Conservation (phyloP, 2,113 vertebrate genomes). For the Charadrius vociferus region DNA sequence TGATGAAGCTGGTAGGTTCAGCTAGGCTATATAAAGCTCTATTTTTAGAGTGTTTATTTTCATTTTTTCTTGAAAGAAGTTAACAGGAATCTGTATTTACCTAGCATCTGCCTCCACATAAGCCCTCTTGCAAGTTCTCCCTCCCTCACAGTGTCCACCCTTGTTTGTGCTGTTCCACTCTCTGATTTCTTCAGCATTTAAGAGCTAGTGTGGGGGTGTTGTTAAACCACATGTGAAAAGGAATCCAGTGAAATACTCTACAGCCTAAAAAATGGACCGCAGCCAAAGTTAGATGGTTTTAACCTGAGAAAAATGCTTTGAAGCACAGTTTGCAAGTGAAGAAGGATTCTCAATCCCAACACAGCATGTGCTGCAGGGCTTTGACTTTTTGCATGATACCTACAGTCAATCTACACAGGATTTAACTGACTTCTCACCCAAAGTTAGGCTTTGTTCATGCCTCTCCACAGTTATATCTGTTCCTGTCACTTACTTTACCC, state of each 20-base stretch:
- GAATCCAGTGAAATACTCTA: background rate
- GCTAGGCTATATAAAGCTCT: background rate
- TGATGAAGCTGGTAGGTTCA: background rate
- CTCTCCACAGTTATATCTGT: background rate
- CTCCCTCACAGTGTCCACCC: background rate
- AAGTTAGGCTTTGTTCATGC: background rate
- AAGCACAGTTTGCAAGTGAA: background rate
- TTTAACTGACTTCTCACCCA: background rate
- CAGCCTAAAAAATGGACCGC: background rate
- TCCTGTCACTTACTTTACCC: background rate
- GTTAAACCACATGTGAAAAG: conserved; percentile 10
- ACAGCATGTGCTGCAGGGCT: background rate
- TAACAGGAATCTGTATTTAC: background rate
- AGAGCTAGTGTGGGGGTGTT: background rate
- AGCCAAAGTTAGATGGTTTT: background rate
- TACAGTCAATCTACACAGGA: background rate
- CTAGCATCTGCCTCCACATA: background rate
- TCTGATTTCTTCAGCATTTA: background rate
- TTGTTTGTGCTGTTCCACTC: background rate
- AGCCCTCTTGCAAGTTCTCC: background rate
- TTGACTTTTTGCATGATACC: background rate
- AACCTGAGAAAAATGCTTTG: background rate
- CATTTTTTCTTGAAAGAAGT: background rate
- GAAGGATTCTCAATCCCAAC: background rate
- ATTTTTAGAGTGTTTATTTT: background rate